phyloP scores from a whole-genome alignment of 37 sponge, comb jelly and placozoan species.

The Chondrosia reniformis region DNA sequence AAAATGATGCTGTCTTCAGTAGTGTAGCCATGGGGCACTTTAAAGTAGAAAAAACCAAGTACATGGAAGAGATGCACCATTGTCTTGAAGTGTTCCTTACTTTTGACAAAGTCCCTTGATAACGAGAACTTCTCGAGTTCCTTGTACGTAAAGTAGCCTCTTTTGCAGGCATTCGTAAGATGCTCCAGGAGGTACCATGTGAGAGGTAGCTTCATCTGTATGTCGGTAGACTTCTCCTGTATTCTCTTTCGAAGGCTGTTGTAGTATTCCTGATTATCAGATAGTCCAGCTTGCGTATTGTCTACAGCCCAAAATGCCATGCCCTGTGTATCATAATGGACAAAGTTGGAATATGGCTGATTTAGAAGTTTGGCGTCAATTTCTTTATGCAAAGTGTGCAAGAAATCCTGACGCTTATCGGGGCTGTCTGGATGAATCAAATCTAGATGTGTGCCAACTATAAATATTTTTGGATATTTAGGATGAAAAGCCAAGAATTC shows the following conservation, averaged over 20 bases:
- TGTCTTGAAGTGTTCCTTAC: background rate
- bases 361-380: background rate
- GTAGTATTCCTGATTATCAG: background rate
- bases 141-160: background rate
- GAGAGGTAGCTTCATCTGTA: background rate
- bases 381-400: too few relatives aligned
- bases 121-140: background rate
- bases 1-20: too few relatives aligned
- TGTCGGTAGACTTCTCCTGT: background rate
- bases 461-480: background rate
- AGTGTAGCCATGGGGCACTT: too few relatives aligned
- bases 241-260: background rate
- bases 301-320: conserved; percentile 18
- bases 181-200: conserved; percentile 2
- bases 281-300: conserved; percentile 12
- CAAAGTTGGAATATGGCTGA: background rate
- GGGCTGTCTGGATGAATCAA: background rate
- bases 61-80: background rate
- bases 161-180: background rate
- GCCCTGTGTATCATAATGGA: conserved; percentile 1
- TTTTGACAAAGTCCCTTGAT: background rate
- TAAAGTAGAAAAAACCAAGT: conserved; percentile 11
- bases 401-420: background rate
- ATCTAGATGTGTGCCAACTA: conserved; percentile 21
- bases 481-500: background rate